Evolutionary conservation across 2,888 invertebrate species (phyloP).

Genomic region (Choreutis nemorana): DNA sequence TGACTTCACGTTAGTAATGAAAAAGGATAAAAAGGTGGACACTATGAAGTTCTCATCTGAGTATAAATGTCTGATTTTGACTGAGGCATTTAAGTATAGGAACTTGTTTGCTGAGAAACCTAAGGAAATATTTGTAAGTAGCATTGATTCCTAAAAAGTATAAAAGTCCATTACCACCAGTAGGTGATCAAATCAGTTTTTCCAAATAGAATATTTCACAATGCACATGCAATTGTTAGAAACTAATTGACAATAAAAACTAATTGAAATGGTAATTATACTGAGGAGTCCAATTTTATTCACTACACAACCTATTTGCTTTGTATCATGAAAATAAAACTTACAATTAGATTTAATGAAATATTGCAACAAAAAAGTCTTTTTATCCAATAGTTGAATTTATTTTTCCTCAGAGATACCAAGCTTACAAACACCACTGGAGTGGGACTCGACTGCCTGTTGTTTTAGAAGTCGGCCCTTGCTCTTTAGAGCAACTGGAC

Average conservation of each 20-base stretch:
- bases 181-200: too few species aligned
- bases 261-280: too few species aligned
- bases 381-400: slow-evolving; percentile 8
- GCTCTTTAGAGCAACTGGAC: slow-evolving; percentile 91
- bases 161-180: too few species aligned
- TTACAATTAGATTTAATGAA: too few species aligned
- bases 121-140: slow-evolving; percentile 77
- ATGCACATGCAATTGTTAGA: too few species aligned
- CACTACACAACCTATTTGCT: too few species aligned
- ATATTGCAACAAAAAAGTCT: too few species aligned
- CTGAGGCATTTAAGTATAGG: slow-evolving; percentile 86
- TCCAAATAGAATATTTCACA: too few species aligned
- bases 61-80: slow-evolving; percentile 89
- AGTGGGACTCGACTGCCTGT: slow-evolving; percentile 90
- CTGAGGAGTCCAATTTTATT: too few species aligned
- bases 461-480: slow-evolving; percentile 90
- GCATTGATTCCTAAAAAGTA: too few species aligned
- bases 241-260: too few species aligned
- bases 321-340: too few species aligned
- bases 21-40: slow-evolving; percentile 90
- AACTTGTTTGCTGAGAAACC: slow-evolving; percentile 83
- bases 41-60: slow-evolving; percentile 97
- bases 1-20: slow-evolving; percentile 85
- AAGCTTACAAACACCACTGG: slow-evolving; percentile 97
- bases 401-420: slow-evolving; percentile 72